A percentile compares a stretch with the other conserved stretches of the same genome.
Conservation (phyloP, 2,888 invertebrate genomes). For the Apomyelois bistriatella region DNA sequence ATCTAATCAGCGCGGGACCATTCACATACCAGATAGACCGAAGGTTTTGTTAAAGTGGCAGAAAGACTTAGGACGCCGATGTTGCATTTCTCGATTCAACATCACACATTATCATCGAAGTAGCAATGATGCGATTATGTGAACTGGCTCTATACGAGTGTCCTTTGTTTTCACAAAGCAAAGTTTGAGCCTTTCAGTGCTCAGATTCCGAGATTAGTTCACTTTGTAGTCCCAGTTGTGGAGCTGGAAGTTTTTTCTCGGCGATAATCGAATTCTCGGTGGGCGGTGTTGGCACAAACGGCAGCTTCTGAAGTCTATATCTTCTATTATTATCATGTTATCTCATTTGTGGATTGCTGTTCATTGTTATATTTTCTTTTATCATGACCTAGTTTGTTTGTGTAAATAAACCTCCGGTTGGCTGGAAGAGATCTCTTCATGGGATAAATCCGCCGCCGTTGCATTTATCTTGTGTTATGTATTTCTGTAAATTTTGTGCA, state of each 20-base stretch:
- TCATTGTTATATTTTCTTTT: background rate
- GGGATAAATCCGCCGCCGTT: too few relatives aligned
- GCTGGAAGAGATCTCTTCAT: too few relatives aligned
- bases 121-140: constrained; percentile 36
- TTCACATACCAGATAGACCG: too few relatives aligned
- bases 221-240: constrained; percentile 49
- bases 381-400: background rate
- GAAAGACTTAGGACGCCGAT: too few relatives aligned
- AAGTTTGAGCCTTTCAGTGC: constrained; percentile 51
- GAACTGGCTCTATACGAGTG: constrained; percentile 41
- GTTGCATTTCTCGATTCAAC: too few relatives aligned
- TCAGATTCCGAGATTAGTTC: constrained; percentile 57
- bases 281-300: constrained; percentile 24
- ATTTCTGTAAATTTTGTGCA: too few relatives aligned
- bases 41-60: too few relatives aligned
- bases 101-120: too few relatives aligned
- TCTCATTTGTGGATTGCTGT: background rate
- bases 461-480: too few relatives aligned
- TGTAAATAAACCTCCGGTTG: too few relatives aligned
- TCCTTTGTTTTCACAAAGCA: constrained; percentile 42
- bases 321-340: background rate
- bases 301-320: constrained; percentile 6
- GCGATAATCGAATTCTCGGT: constrained; percentile 41
- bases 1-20: too few relatives aligned
- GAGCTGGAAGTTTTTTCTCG: constrained; percentile 47